Conservation (phyloP, 2,888 invertebrate species). For the Spisula subtruncata region DNA sequence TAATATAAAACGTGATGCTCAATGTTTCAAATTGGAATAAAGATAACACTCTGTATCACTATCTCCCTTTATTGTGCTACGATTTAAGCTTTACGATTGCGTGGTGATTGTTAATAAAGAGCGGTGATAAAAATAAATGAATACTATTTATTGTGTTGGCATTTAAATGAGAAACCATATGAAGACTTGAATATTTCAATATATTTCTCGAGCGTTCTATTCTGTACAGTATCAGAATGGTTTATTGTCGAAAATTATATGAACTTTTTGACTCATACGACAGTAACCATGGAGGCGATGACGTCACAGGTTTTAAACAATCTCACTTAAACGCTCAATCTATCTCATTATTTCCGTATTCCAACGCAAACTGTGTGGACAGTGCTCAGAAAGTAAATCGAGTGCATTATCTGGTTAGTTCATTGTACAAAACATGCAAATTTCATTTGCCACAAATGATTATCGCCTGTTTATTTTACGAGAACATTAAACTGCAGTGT, state of each 20-base stretch:
- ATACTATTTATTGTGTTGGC: background rate
- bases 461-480: background rate
- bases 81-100: no score
- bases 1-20: no score
- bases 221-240: background rate
- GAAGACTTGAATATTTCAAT: background rate
- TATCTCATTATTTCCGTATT: background rate
- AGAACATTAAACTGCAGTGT: background rate
- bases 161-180: background rate
- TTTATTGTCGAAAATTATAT: background rate
- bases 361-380: background rate
- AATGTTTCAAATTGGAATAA: no score
- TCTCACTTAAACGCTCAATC: background rate
- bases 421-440: background rate
- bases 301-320: background rate
- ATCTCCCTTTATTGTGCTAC: no score
- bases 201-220: background rate
- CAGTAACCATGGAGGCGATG: background rate
- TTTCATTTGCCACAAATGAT: background rate
- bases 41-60: no score
- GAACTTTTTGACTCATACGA: background rate
- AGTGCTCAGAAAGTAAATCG: background rate
- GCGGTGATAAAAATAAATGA: background rate
- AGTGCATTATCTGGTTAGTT: background rate
- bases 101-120: no score